These are phyloP conservation scores for Drosophila burlai DNA, from an alignment of 1,140 invertebrate species.

Conservation along the genomic window DNA sequence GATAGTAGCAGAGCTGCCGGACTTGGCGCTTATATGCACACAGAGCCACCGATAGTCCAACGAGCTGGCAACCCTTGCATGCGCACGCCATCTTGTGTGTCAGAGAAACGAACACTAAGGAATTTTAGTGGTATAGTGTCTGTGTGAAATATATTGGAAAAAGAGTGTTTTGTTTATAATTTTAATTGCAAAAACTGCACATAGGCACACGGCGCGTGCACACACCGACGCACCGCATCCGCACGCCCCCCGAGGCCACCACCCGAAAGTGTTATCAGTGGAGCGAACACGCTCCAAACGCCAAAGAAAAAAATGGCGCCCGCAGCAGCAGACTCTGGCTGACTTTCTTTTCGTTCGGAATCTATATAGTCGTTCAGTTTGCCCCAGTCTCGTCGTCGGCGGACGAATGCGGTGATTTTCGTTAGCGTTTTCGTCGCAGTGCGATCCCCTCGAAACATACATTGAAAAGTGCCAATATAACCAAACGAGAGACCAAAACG, in stretches of 20 bases:
- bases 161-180: conserved; percentile 82
- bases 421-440: conserved; percentile 56
- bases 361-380: conserved; percentile 57
- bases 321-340: conserved; percentile 74
- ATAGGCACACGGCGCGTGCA: conserved; percentile 69
- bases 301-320: conserved; percentile 82
- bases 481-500: conserved; percentile 51
- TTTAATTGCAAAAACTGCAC: conserved; percentile 82
- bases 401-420: conserved; percentile 47
- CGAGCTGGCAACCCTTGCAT: neutral
- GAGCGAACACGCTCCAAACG: conserved; percentile 54
- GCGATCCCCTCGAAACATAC: conserved; percentile 23
- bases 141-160: conserved; percentile 81
- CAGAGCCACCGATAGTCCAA: neutral
- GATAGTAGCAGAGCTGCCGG: conserved; percentile 17
- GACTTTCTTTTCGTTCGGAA: conserved; percentile 74
- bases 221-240: conserved; percentile 55
- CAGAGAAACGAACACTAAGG: conserved; percentile 75
- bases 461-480: conserved; percentile 45
- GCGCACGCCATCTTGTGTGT: conserved; percentile 48
- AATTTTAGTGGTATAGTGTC: conserved; percentile 78
- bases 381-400: conserved; percentile 59
- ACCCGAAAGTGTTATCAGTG: conserved; percentile 73
- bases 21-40: no score
- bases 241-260: conserved; percentile 39